Evolutionary conservation across 2,888 invertebrate species (phyloP).

Genomic region (Perithous albicinctus): DNA sequence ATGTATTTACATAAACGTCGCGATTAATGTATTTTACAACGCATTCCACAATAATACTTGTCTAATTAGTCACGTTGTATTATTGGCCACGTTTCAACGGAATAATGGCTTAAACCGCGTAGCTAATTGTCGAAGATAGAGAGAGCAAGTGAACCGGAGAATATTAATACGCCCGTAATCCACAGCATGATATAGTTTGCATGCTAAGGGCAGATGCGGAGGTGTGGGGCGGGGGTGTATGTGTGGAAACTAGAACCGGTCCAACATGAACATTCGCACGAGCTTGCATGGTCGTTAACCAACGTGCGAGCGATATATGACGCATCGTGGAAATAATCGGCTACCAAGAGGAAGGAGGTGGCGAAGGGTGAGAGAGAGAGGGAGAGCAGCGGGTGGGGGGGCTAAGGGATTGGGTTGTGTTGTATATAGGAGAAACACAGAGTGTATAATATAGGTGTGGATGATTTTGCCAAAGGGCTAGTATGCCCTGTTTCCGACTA

Average conservation of each 20-base stretch:
- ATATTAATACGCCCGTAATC: slow-evolving; percentile 40
- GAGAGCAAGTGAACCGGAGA: slow-evolving; percentile 8
- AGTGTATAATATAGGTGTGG: not conserved
- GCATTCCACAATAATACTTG: not conserved
- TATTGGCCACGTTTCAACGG: not conserved
- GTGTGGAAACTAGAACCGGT: slow-evolving; percentile 4
- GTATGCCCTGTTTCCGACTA: slow-evolving; percentile 3
- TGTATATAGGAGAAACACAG: slow-evolving; percentile 9
- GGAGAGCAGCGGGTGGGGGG: not conserved
- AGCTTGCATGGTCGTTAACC: slow-evolving; percentile 44
- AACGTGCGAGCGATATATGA: slow-evolving; percentile 45
- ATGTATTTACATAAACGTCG: too few species aligned
- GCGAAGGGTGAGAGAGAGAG: too few species aligned
- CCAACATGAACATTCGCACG: slow-evolving; percentile 24
- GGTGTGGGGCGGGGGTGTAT: not conserved
- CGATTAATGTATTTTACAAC: not conserved
- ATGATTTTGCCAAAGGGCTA: slow-evolving; percentile 32
- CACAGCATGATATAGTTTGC: slow-evolving; percentile 11
- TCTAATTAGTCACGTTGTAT: not conserved
- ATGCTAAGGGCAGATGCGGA: not conserved
- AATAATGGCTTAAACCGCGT: slow-evolving; percentile 28
- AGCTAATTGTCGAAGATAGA: slow-evolving; percentile 40
- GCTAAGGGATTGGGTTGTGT: slow-evolving; percentile 45
- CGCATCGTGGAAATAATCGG: slow-evolving; percentile 45
- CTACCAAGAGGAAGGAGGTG: too few species aligned